phyloP scores from a whole-genome alignment of 35 echinoderm and acorn worm genomes.

The Antedon bifida region DNA sequence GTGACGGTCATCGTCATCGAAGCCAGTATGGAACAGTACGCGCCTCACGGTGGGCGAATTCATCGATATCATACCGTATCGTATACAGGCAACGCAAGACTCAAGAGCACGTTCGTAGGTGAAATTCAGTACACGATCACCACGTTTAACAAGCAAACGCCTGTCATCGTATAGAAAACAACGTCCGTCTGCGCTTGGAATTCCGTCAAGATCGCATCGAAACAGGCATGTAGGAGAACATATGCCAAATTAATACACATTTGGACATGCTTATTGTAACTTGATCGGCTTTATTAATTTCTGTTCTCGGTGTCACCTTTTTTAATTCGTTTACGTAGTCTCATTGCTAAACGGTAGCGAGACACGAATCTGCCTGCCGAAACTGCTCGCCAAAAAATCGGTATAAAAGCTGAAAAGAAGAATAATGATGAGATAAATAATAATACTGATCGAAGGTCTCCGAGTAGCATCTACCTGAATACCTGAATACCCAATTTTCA shows the following conservation, averaged over 20 bases:
- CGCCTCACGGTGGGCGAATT: not conserved
- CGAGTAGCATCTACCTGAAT: too few relatives aligned
- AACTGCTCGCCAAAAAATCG: too few relatives aligned
- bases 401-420: too few relatives aligned
- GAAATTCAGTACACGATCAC: not conserved
- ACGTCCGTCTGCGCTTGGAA: not conserved
- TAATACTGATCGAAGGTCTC: too few relatives aligned
- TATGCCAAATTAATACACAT: not conserved
- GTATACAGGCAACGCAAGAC: not conserved
- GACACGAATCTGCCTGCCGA: too few relatives aligned
- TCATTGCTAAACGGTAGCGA: too few relatives aligned
- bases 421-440: too few relatives aligned
- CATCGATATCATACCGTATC: not conserved
- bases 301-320: not conserved
- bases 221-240: not conserved
- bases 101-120: not conserved
- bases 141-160: not conserved
- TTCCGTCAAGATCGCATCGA: not conserved
- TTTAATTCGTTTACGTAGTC: not conserved
- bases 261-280: not conserved
- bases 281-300: not conserved
- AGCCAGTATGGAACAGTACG: not conserved
- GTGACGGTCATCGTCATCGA: not conserved
- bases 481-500: too few relatives aligned
- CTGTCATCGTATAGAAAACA: not conserved